A percentile compares a stretch with the other conserved stretches of the same genome.
These are phyloP conservation scores for Prietella phreatophila DNA, from an alignment of 2,113 vertebrate species.

Conservation along the genomic window DNA sequence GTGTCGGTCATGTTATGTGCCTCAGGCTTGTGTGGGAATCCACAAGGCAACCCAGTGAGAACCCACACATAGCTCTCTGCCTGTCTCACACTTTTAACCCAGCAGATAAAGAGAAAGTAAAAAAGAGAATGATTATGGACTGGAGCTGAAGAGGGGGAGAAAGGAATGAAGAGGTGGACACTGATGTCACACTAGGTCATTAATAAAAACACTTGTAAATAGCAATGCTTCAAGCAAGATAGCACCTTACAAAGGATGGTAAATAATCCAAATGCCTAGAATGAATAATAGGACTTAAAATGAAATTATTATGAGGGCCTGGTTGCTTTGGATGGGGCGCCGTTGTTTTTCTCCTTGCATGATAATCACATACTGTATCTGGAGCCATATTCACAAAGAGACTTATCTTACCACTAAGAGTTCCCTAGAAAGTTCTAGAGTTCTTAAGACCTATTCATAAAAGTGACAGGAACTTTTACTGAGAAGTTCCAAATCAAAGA, in stretches of 20 bases:
- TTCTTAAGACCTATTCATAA: not conserved
- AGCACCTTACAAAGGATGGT: not conserved
- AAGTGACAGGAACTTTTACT: not conserved
- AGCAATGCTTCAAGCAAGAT: not conserved
- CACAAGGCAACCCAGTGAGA: constrained; percentile 56
- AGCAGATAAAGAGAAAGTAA: constrained; percentile 27
- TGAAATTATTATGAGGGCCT: not conserved
- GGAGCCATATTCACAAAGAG: not conserved
- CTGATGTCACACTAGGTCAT: constrained; percentile 30
- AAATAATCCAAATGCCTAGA: not conserved
- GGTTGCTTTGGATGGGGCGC: not conserved
- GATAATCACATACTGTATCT: too few species aligned
- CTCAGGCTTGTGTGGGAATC: constrained; percentile 53
- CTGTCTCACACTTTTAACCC: constrained; percentile 25
- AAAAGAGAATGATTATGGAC: constrained; percentile 22
- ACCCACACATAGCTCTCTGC: constrained; percentile 39
- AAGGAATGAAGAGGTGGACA: constrained; percentile 17
- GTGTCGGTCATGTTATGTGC: constrained; percentile 51
- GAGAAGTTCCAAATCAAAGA: not conserved
- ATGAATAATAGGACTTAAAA: not conserved
- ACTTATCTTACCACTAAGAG: not conserved
- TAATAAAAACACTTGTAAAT: constrained; percentile 8
- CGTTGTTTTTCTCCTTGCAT: not conserved
- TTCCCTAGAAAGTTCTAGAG: too few species aligned
- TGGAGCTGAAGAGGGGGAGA: not conserved